Percentiles rank a stretch among this genome's conserved stretches.
Evolutionary conservation across 2,888 invertebrate species (phyloP).

Genomic region (Eurois occulta): DNA sequence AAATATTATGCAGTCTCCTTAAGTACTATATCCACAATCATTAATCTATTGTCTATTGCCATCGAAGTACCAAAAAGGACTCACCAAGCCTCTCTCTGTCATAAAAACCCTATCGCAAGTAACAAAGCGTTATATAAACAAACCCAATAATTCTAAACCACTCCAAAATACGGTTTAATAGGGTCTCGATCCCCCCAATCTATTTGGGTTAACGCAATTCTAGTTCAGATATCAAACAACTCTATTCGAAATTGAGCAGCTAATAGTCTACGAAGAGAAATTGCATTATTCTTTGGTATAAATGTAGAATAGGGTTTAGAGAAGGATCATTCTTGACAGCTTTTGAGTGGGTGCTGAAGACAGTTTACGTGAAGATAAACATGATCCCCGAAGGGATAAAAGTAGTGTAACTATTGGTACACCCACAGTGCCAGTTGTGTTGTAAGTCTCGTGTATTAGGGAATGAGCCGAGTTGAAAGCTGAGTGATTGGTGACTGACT

Average conservation of each 20-base stretch:
- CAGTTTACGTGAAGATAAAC: no score
- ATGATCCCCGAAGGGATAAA: no score
- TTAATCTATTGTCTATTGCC: neutral
- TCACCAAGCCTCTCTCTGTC: neutral
- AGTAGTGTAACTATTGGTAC: no score
- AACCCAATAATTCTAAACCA: constrained; percentile 47
- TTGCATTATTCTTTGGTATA: constrained; percentile 74
- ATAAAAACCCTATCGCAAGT: constrained; percentile 3
- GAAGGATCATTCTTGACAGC: constrained; percentile 18
- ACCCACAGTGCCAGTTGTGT: no score
- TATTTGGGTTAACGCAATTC: constrained; percentile 62
- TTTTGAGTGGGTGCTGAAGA: neutral
- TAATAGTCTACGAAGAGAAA: constrained; percentile 75
- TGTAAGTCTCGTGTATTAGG: no score
- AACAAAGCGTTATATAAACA: constrained; percentile 47
- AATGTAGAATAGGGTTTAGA: constrained; percentile 5
- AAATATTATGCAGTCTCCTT: no score
- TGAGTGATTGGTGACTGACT: no score
- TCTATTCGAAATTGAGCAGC: constrained; percentile 75
- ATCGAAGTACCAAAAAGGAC: neutral
- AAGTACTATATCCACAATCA: no score
- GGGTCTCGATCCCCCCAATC: constrained; percentile 55
- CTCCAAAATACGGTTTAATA: constrained; percentile 53
- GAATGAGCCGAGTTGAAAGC: no score
- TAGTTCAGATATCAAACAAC: constrained; percentile 71